phyloP scores from a whole-genome alignment of 2,888 invertebrate species.

The Catocala sponsa region DNA sequence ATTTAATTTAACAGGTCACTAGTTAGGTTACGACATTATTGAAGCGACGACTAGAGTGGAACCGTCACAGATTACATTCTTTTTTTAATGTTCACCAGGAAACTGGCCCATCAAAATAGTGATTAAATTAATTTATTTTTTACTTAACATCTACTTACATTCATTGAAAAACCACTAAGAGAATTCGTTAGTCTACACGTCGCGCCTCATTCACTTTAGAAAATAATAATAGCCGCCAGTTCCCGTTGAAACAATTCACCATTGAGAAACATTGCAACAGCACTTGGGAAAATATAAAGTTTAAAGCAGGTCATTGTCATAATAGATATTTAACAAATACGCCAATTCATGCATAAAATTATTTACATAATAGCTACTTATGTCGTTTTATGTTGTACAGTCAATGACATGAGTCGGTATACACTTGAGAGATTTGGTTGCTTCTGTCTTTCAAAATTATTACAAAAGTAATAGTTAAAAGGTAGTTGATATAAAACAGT shows the following conservation, averaged over 20 bases:
- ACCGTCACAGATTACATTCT: slow-evolving; percentile 60
- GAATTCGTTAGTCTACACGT: slow-evolving; percentile 29
- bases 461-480: too few relatives aligned
- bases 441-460: too few relatives aligned
- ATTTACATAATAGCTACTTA: background rate
- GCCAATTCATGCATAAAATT: background rate
- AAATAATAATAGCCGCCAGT: slow-evolving; percentile 27
- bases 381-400: background rate
- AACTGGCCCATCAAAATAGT: slow-evolving; percentile 55
- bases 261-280: slow-evolving; percentile 53
- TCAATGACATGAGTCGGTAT: too few relatives aligned
- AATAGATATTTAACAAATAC: slow-evolving; percentile 17
- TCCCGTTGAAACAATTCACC: slow-evolving; percentile 33
- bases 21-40: slow-evolving; percentile 64
- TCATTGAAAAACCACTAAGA: slow-evolving; percentile 11
- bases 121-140: slow-evolving; percentile 66
- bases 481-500: too few relatives aligned
- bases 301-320: slow-evolving; percentile 77
- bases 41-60: slow-evolving; percentile 60
- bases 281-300: slow-evolving; percentile 55
- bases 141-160: background rate
- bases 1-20: slow-evolving; percentile 76
- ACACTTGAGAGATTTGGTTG: too few relatives aligned
- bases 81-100: slow-evolving; percentile 67
- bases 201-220: slow-evolving; percentile 20